phyloP scores from a whole-genome alignment of 1,140 invertebrate species.

The Sarcophaga peregrina region DNA sequence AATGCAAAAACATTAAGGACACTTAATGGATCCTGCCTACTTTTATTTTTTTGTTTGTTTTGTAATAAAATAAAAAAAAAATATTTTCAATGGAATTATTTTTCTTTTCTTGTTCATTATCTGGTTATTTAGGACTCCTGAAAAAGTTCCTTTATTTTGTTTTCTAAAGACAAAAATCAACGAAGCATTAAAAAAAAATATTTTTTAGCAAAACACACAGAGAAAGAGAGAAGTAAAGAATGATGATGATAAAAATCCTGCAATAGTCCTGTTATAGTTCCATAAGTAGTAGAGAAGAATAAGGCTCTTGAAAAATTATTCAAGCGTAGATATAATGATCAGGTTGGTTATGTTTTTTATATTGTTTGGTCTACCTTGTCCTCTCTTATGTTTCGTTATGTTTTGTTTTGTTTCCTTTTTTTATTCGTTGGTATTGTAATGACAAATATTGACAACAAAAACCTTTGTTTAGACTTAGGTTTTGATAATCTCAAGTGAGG shows the following conservation, averaged over 20 bases:
- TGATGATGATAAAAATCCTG: not conserved
- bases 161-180: not conserved
- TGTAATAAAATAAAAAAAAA: too few species aligned
- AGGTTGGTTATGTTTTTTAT: not conserved
- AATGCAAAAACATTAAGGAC: constrained; percentile 18
- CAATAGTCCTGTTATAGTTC: not conserved
- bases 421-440: too few species aligned
- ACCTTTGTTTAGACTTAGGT: too few species aligned
- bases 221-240: not conserved
- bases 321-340: not conserved
- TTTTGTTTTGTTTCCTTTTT: not conserved
- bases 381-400: not conserved
- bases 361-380: not conserved
- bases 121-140: too few species aligned
- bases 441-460: too few species aligned
- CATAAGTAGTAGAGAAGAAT: not conserved
- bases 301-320: constrained; percentile 19
- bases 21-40: constrained; percentile 3
- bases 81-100: too few species aligned
- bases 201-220: not conserved
- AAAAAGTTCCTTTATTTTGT: too few species aligned
- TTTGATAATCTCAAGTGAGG: too few species aligned
- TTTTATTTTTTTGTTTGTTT: not conserved
- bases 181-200: not conserved
- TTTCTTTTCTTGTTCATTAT: too few species aligned